A percentile compares a stretch with the other conserved stretches of the same genome.
These are phyloP conservation scores for Passer montanus DNA, from an alignment of 2,113 vertebrate species.

Conservation along the genomic window DNA sequence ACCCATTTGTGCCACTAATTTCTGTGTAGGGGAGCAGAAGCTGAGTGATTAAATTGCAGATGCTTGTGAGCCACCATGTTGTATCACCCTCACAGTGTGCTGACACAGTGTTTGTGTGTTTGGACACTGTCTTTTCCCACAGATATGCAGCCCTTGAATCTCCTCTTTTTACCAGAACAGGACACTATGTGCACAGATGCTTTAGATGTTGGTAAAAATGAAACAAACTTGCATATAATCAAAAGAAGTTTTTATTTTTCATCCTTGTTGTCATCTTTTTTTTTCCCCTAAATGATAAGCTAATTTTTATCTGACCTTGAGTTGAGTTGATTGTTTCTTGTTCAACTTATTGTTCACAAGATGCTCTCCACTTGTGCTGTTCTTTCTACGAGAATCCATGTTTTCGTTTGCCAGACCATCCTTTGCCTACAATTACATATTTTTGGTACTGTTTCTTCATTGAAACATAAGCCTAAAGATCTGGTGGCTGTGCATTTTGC, in stretches of 20 bases:
- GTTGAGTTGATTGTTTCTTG: fast-evolving
- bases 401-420: neutral
- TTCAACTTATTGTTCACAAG: neutral
- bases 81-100: neutral
- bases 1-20: neutral
- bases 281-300: neutral
- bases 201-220: neutral
- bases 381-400: fast-evolving
- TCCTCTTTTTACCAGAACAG: neutral
- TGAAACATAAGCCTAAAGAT: neutral
- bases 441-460: neutral
- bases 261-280: neutral
- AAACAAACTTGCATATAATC: neutral
- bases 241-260: neutral
- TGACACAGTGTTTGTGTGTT: neutral
- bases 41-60: neutral
- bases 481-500: neutral
- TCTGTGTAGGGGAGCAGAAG: neutral
- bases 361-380: neutral
- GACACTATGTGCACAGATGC: neutral
- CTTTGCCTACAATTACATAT: neutral
- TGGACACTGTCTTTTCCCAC: neutral
- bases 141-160: neutral
- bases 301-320: neutral
- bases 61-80: neutral